phyloP scores from a whole-genome alignment of 2,797 vertebrate species.

The Phoxinus dragarum region DNA sequence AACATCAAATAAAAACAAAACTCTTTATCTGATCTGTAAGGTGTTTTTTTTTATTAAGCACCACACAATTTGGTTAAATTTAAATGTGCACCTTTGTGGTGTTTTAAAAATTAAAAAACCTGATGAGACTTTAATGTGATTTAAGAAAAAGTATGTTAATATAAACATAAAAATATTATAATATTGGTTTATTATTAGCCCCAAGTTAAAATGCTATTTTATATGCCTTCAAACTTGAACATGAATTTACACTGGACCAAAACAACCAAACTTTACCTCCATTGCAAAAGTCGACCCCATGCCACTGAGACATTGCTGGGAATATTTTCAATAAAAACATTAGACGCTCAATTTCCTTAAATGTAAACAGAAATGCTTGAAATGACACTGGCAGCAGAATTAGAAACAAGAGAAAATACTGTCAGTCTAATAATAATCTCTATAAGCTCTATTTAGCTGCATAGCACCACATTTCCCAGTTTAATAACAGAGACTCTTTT shows the following conservation, averaged over 20 bases:
- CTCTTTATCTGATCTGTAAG: not conserved
- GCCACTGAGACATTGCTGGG: not conserved
- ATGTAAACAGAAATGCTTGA: not conserved
- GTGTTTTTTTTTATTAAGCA: not conserved
- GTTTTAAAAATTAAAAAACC: no score
- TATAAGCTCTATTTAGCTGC: not conserved
- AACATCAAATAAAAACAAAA: not conserved
- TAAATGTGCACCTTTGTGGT: no score
- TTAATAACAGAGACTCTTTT: slow-evolving; percentile 10
- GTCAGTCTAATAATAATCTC: not conserved
- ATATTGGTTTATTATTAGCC: not conserved
- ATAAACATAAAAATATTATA: not conserved
- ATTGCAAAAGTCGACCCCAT: not conserved
- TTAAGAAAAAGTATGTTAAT: not conserved
- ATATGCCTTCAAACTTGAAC: not conserved
- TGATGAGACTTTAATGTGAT: not conserved
- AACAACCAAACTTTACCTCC: not conserved
- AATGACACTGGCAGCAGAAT: not conserved
- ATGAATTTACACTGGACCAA: not conserved
- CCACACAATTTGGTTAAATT: no score
- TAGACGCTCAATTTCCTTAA: not conserved
- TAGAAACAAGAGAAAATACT: not conserved
- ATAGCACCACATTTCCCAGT: not conserved
- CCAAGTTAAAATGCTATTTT: not conserved
- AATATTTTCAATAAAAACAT: slow-evolving; percentile 3